A percentile compares a stretch with the other conserved stretches of the same genome.
Evolutionary conservation across 2,113 vertebrate species (phyloP).

Genomic region (Puma concolor): DNA sequence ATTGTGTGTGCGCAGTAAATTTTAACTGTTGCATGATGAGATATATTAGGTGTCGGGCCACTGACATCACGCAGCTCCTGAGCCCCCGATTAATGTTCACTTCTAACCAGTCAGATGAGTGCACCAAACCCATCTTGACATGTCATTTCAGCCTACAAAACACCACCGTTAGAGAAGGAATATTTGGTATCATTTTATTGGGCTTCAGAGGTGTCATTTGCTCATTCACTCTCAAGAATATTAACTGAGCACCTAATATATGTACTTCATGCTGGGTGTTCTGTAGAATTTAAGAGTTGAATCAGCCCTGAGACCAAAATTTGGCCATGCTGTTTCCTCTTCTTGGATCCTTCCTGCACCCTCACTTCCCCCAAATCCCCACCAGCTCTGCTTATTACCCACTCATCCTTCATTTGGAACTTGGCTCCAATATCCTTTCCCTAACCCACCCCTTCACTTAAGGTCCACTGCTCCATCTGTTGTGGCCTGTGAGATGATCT

Average conservation of each 20-base stretch:
- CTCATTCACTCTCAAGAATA: neutral
- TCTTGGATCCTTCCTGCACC: neutral
- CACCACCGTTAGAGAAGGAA: neutral
- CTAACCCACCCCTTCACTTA: neutral
- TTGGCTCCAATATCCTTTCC: neutral
- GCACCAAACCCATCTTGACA: neutral
- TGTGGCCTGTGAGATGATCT: neutral
- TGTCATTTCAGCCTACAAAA: neutral
- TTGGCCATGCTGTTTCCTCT: neutral
- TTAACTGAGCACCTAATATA: neutral
- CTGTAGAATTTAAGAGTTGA: neutral
- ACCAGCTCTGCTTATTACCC: too few species aligned
- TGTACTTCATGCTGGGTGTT: neutral
- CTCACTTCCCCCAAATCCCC: rapidly evolving
- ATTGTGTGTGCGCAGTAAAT: neutral
- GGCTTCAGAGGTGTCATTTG: neutral
- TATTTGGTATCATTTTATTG: neutral
- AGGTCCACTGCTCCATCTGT: neutral
- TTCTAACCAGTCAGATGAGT: neutral
- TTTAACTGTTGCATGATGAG: neutral
- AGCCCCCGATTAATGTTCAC: neutral
- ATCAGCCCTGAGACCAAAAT: neutral
- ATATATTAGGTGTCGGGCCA: neutral
- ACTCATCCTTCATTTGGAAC: neutral
- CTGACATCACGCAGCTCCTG: neutral